Evolutionary conservation across 1,140 invertebrate species (phyloP).

Genomic region (Anadara kagoshimensis): DNA sequence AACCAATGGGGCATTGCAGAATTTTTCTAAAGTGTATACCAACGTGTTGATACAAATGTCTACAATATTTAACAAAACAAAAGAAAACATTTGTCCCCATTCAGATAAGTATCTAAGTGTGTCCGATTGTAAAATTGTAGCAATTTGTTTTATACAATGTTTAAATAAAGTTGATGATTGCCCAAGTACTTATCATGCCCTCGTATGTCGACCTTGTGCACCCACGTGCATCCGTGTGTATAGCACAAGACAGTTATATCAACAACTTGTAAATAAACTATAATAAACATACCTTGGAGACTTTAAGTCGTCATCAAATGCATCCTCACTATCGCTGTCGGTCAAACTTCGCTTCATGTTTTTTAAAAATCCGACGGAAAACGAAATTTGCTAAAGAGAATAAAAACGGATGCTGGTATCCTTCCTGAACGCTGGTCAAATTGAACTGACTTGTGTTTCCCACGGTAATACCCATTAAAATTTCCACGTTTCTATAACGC

Average conservation of each 20-base stretch:
- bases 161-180: conserved; percentile 3
- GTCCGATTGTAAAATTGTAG: too few relatives aligned
- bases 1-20: too few relatives aligned
- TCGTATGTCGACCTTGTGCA: conserved; percentile 19
- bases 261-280: conserved; percentile 13
- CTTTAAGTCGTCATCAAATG: conserved; percentile 73
- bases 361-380: conserved; percentile 15
- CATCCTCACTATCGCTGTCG: conserved; percentile 73
- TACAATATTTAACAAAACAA: too few relatives aligned
- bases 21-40: too few relatives aligned
- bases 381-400: conserved; percentile 34
- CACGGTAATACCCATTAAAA: conserved; percentile 44
- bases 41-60: too few relatives aligned
- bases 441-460: conserved; percentile 43
- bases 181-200: neutral
- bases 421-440: conserved; percentile 48
- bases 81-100: too few relatives aligned
- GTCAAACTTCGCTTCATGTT: conserved; percentile 74
- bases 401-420: conserved; percentile 37
- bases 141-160: neutral
- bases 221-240: conserved; percentile 26
- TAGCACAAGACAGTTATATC: conserved; percentile 2
- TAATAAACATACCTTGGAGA: conserved; percentile 65
- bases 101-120: too few relatives aligned
- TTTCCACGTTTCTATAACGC: conserved; percentile 32